Evolutionary conservation across 2,797 vertebrate species (phyloP), one percentile per base, ranked within the genome.

Genomic region (Erpetoichthys calabaricus): DNA sequence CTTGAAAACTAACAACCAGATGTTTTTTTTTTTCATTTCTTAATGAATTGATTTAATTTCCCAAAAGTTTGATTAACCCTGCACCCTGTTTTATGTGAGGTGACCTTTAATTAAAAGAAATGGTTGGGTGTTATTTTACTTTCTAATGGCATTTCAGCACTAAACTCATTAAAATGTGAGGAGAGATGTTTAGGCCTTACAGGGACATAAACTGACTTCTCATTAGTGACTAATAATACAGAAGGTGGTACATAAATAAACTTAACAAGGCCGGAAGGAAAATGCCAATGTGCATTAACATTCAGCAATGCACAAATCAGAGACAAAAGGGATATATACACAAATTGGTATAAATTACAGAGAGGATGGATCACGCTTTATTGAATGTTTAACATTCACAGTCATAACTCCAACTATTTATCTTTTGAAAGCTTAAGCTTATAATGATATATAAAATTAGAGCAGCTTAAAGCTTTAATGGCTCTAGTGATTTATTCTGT

Each of bases 151-250:
- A 54, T 54, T 54, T 54, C 66, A 65, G 76, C 53, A 78, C 68
- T 66, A 51, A 78, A 75, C 77, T 72, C 67, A 62, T 57, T 70
- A 60, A 57, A 73, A 72, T 54, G 68, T 56, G 63, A 73, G 62
- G 46, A 74, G 67, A 64, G 71, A 71, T 59, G 42, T 42, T 59
- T 66, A 62, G 62, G 57, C 60, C 70, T 69, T 66, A 68, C 58
- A 69, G 64, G 65, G 72, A 59, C 60, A 57, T 59, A 68, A 70
- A 59, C 68, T 68, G 70, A 65, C 70, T 61, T 63, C 69, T 71
- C 71, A 67, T 73, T 79, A 78, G 72, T 69, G 73, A 67, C 61
- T 67, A 79, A 75, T 74, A 73, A 72, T 75, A 60, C 61, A 63
- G 68, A 74, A 68, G 67, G 60, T 45, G 64, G 60, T 67, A 60